A percentile compares a stretch with the other conserved stretches of the same genome.
These are phyloP conservation scores for Corydoras maculifer DNA, from an alignment of 2,113 vertebrate genomes.

Conservation along the genomic window DNA sequence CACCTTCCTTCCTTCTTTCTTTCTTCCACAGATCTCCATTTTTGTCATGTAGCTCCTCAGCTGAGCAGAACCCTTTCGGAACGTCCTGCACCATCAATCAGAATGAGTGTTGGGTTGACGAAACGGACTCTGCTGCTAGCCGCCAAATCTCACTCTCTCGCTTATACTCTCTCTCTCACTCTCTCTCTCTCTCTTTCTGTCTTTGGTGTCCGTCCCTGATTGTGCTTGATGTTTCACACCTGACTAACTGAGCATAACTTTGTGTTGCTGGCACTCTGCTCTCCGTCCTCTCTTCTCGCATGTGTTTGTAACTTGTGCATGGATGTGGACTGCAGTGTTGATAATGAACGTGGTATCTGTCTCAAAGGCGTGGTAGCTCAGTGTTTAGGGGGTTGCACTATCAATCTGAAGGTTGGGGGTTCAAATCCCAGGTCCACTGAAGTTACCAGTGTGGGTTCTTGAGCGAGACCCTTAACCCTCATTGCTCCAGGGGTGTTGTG, in stretches of 20 bases:
- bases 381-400: too few species aligned
- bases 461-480: too few species aligned
- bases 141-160: slow-evolving; percentile 32
- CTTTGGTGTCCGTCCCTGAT: slow-evolving; percentile 13
- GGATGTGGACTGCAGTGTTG: slow-evolving; percentile 28
- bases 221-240: slow-evolving; percentile 24
- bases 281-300: slow-evolving; percentile 15
- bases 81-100: slow-evolving; percentile 27
- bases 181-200: slow-evolving; percentile 8
- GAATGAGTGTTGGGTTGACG: slow-evolving; percentile 37
- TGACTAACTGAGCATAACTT: slow-evolving; percentile 37
- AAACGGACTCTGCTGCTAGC: slow-evolving; percentile 44
- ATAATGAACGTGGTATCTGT: background rate
- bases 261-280: slow-evolving; percentile 43
- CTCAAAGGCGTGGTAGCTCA: too few species aligned
- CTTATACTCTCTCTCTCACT: slow-evolving; percentile 12
- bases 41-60: slow-evolving; percentile 33
- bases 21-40: slow-evolving; percentile 39
- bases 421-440: too few species aligned
- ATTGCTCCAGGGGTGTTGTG: too few species aligned
- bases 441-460: too few species aligned
- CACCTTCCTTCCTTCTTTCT: slow-evolving; percentile 17
- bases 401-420: too few species aligned
- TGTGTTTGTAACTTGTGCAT: slow-evolving; percentile 44
- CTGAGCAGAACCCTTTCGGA: slow-evolving; percentile 38